phyloP scores from a whole-genome alignment of 2,888 invertebrate genomes.

The Lypha dubia region DNA sequence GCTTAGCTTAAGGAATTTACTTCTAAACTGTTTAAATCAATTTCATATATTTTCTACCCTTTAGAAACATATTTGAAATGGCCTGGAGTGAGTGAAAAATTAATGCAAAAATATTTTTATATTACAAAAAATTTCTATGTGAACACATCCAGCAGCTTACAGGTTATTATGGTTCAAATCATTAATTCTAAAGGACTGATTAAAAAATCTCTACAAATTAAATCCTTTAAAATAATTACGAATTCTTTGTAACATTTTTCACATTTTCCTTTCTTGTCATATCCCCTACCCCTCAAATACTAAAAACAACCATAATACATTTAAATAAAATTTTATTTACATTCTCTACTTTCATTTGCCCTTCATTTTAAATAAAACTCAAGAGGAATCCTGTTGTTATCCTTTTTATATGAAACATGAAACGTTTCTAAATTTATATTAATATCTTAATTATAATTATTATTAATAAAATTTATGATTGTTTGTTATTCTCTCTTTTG shows the following conservation, averaged over 20 bases:
- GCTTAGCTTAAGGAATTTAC: no score
- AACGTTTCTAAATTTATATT: slow-evolving; percentile 55
- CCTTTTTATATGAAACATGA: background rate
- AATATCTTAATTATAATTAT: slow-evolving; percentile 60
- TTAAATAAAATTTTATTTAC: background rate
- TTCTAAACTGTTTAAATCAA: background rate
- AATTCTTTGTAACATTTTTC: background rate
- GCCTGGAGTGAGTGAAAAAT: background rate
- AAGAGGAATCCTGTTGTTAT: slow-evolving; percentile 25
- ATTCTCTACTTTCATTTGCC: background rate
- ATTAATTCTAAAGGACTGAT: slow-evolving; percentile 36
- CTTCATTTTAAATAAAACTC: background rate
- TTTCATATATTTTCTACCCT: no score
- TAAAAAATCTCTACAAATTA: background rate
- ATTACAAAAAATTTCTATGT: background rate
- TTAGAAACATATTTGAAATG: background rate
- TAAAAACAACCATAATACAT: no score
- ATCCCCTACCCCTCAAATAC: no score
- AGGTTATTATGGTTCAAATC: slow-evolving; percentile 9
- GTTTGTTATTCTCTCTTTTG: background rate
- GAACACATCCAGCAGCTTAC: background rate
- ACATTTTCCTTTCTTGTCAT: background rate
- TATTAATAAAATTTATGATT: slow-evolving; percentile 46
- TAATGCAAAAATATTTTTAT: background rate
- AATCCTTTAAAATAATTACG: slow-evolving; percentile 21